phyloP scores from a whole-genome alignment of 2,113 vertebrate species.

The Scopus umbretta region DNA sequence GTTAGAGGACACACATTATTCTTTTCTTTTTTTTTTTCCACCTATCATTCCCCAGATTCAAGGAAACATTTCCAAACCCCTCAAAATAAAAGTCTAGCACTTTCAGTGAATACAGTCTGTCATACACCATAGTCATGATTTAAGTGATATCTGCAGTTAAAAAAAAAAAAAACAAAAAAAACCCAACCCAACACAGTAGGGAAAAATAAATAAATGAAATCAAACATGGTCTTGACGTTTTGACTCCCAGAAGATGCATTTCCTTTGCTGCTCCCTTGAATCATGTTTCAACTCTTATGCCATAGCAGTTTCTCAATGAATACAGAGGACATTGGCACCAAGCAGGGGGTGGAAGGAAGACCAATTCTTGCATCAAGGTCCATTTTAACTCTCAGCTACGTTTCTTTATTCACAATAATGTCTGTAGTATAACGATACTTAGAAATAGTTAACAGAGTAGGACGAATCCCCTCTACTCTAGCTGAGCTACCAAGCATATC shows the following conservation, averaged over 20 bases:
- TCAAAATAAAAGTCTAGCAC: background rate
- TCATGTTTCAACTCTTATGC: background rate
- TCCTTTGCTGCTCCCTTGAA: background rate
- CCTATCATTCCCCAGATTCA: background rate
- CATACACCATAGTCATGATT: rapidly evolving
- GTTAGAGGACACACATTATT: background rate
- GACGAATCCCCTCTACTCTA: background rate
- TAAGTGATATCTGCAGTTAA: background rate
- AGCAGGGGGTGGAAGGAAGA: background rate
- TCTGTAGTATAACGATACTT: background rate
- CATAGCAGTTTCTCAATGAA: rapidly evolving
- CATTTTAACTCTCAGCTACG: background rate
- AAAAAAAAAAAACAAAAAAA: background rate
- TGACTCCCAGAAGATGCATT: background rate
- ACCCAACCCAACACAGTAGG: too few relatives aligned
- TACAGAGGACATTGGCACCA: background rate
- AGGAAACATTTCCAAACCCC: background rate
- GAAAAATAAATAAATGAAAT: background rate
- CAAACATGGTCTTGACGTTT: too few relatives aligned
- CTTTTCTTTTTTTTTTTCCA: too few relatives aligned
- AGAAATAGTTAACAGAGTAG: background rate
- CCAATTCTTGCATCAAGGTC: background rate
- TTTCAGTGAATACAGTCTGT: background rate
- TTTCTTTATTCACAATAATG: background rate
- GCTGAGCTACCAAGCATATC: background rate